Base-by-base conservation (phyloP, 30 jellyfish, hydroid and myxozoan genomes). In the Morbakka virulenta region DNA sequence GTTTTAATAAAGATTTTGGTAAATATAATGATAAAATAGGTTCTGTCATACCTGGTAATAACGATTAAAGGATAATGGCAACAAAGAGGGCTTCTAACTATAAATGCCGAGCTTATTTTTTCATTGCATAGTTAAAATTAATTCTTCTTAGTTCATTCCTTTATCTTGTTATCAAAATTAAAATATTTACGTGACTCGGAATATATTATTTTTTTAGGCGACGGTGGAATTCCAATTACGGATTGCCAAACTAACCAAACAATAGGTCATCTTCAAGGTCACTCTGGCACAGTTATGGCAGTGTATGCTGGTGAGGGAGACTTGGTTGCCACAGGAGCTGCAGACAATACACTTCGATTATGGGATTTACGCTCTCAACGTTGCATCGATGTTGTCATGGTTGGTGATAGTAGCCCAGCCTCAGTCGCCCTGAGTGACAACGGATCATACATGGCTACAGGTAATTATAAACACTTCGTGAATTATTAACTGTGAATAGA, bases 321-420 rank as follows among this genome's bases (percentile, higher is more conserved):
- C 36, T 68, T 91, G 12, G 79, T 91, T 28, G 98, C 96, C 4
- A 74, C 98, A 0, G 98, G 98, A 11, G 81, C 96, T 2, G 64
- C 96, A 0, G 98, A 91, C 68, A 91, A 91, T 62, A 91, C 98
- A 28, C 32, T 91, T 30, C 82, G 98, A 12, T 74, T 91, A 28
- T 91, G 98, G 98, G 98, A 91, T 76, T 87, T 91, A 23, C 91
- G 98, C 22, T 84, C 96, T 17, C 88, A 83, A 21, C 81, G 98
- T 26, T 91, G 98, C 49, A 85, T 91, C 62, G 98, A 91, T 70
- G 98, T 91, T 35, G 77, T 91, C 32, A 27, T 91, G 63, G 98
- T 91, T 62, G 98, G 98, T 2, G 96, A 91, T 2, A 81, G 96
- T 48, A 67, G 87, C 24, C 98, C 98, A 22, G 98, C 96, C 17